Evolutionary conservation across 35 echinoderm and acorn worm genomes (phyloP).

Genomic region (Diadema setosum): DNA sequence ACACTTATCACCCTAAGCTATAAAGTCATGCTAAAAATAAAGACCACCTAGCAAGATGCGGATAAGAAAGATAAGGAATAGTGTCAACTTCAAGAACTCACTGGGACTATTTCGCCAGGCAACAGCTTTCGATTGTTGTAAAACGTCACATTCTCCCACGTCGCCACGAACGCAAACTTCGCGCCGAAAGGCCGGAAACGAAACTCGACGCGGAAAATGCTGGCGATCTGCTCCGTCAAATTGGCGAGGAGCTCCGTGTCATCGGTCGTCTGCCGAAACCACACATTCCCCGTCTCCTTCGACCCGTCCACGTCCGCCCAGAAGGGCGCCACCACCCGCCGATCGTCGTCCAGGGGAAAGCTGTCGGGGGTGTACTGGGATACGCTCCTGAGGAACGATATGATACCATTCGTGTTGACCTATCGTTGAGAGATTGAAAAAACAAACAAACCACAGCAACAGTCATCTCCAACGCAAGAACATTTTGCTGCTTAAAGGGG

Average conservation of each 20-base stretch:
- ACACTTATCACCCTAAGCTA: too few relatives aligned
- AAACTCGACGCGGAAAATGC: conserved; percentile 59
- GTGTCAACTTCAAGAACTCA: too few relatives aligned
- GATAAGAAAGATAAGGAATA: too few relatives aligned
- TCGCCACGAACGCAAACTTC: conserved; percentile 66
- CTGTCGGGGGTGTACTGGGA: conserved; percentile 59
- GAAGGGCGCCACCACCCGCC: conserved; percentile 71
- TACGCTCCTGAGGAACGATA: conserved; percentile 79
- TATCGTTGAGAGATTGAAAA: neutral
- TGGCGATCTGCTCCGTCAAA: conserved; percentile 43
- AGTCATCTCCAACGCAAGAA: neutral
- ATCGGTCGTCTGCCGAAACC: conserved; percentile 56
- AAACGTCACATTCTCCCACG: conserved; percentile 79
- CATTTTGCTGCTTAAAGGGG: neutral
- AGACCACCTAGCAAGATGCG: too few relatives aligned
- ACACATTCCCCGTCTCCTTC: conserved; percentile 19
- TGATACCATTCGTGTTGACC: conserved; percentile 86
- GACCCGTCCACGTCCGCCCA: conserved; percentile 87
- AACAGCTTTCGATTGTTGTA: too few relatives aligned
- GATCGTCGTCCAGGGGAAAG: conserved; percentile 70
- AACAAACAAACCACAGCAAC: neutral
- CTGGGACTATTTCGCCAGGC: too few relatives aligned
- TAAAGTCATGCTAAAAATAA: too few relatives aligned
- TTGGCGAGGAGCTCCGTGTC: neutral
- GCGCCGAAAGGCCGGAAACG: conserved; percentile 30